Evolutionary conservation across 2,113 vertebrate species (phyloP), one percentile per base, ranked within the genome.

Genomic region (Podarcis muralis): DNA sequence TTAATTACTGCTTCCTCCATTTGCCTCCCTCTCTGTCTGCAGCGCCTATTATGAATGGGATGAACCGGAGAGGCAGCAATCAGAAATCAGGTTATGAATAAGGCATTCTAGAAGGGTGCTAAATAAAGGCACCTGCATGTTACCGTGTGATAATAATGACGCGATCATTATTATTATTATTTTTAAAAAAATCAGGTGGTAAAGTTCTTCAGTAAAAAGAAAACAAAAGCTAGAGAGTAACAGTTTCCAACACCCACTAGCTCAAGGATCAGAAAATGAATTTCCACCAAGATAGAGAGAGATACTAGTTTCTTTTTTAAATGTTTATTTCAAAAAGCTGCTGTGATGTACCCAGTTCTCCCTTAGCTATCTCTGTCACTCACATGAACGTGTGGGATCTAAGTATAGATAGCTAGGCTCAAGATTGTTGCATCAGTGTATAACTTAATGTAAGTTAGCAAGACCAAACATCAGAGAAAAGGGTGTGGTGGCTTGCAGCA

Each of bases 1-100:
- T 86, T 94, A 96, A 92, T 96, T 96, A 84, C 91, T 95, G 89
- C 94, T 96, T 96, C 96, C 85, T 92, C 75, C 83, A 87, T 92
- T 88, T 83, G 91, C 87, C 90, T 94, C 89, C 89, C 90, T 94
- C 91, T 90, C 87, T 92, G 79, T 91, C 94, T 93, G 72, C 66
- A 95, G 95, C 86, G 89, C 87, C 91, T 92, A 84, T 89, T 94
- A 93, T 94, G 94, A 96, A 90, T 92, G 93, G 92, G 86, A 87
- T 93, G 82, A 95, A 91, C 88, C 91, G 91, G 91, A 95, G 96
- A 94, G 84, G 90, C 94, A 93, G 92, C 92, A 95, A 91, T 95
- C 94, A 96, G 88, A 96, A 94, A 85, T 88, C 90, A 92, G 87
- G 88, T 95, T 93, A 93, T 94, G 92, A 96, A 93, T 95, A 95